Percentiles rank a stretch among this genome's conserved stretches.
phyloP scores from a whole-genome alignment of 2,888 invertebrate species.

The Hoplodrina ambigua region DNA sequence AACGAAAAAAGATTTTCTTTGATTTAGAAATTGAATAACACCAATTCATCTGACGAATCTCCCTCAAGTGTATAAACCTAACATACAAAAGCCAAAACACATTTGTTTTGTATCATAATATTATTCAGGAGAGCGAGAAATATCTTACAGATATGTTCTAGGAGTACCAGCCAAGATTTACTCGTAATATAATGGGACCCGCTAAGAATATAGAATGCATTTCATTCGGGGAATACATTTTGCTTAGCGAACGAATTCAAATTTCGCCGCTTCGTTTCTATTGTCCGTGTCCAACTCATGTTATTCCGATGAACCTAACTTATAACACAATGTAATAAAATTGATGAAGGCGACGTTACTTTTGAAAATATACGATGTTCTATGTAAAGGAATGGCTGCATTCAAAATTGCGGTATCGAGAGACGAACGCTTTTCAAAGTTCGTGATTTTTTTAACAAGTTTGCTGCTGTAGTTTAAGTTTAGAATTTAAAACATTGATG shows the following conservation, averaged over 20 bases:
- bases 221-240: slow-evolving; percentile 60
- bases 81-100: slow-evolving; percentile 13
- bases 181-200: slow-evolving; percentile 50
- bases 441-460: slow-evolving; percentile 10
- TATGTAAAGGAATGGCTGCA: slow-evolving; percentile 31
- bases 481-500: too few species aligned
- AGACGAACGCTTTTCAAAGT: slow-evolving; percentile 17
- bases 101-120: slow-evolving; percentile 35
- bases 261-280: slow-evolving; percentile 48
- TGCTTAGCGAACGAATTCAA: slow-evolving; percentile 59
- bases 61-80: background rate
- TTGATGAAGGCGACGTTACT: slow-evolving; percentile 49
- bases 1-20: background rate
- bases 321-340: slow-evolving; percentile 59
- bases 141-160: slow-evolving; percentile 34
- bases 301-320: slow-evolving; percentile 67
- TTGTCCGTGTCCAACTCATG: slow-evolving; percentile 62
- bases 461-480: too few species aligned
- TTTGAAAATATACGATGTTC: slow-evolving; percentile 48
- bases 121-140: slow-evolving; percentile 41
- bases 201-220: slow-evolving; percentile 61
- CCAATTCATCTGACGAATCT: background rate
- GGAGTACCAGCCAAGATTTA: slow-evolving; percentile 38
- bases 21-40: background rate
- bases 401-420: slow-evolving; percentile 14